Evolutionary conservation across 2,888 invertebrate genomes (phyloP), one percentile per base, ranked within the genome.

Genomic region (Ethmia dodecea): DNA sequence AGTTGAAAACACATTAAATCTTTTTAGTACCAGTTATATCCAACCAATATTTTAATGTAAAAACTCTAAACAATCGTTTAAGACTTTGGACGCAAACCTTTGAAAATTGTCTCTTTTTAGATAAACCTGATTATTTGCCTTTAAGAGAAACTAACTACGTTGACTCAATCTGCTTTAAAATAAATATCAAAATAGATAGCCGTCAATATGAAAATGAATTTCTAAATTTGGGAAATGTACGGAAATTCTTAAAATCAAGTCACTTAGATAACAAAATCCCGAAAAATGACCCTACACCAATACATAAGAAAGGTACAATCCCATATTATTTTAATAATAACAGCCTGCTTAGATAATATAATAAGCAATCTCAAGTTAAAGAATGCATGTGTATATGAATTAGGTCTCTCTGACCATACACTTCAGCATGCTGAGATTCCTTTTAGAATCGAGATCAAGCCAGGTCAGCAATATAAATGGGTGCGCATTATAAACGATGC

Each of bases 231-330:
- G 18, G 6, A 18, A 18, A 6, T 18, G 6, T 18, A 18, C 18
- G 18, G 4, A 18, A 18, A 5, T 6, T 5, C 6, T 18, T 18
- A 6, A 18, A 6, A 18, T 18, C 18, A 5, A 4, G 6, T 5
- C 18, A 6, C 6, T 4, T 18, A 18, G 18, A 18, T 4, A 18
- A 18, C 4, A 18, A 6, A 6, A 18, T 5, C 4, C 18, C 18
- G 4, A 18, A 5, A 18, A 18, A 18, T 18, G 5, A 4, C 5
- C n/a, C 24, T n/a, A 4, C 24, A 9, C 14, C 13, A 3, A 6
- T 18, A 18, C 18, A 3, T 18, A 28, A 28, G 13, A 28, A 28
- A 9, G 28, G 28, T 15, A 28, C 28, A 13, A 28, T 28, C 5
- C 28, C 28, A 3, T 28, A 9, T 15, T 28, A 28, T 15, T 28